Evolutionary conservation across 1,140 invertebrate species (phyloP).

Genomic region (Heliconius eleuchia): DNA sequence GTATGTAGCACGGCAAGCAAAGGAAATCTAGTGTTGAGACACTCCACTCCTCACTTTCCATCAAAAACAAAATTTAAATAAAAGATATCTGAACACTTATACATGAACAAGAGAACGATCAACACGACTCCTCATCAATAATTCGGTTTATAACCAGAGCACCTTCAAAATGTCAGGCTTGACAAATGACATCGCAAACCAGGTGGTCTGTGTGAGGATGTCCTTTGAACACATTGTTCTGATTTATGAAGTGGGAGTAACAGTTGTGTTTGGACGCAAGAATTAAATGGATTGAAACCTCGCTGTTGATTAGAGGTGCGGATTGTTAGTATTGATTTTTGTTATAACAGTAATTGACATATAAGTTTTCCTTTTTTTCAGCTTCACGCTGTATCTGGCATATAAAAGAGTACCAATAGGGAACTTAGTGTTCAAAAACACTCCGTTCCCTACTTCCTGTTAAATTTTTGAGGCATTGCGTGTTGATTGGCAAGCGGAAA

Average conservation of each 20-base stretch:
- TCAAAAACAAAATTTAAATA: too few species aligned
- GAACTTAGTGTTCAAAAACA: too few species aligned
- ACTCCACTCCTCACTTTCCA: too few species aligned
- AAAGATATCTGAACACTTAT: neutral
- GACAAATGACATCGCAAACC: conserved; percentile 42
- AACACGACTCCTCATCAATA: neutral
- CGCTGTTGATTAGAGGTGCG: neutral
- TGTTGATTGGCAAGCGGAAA: too few species aligned
- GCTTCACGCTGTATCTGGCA: too few species aligned
- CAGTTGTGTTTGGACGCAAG: conserved; percentile 16
- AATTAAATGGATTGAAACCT: conserved; percentile 17
- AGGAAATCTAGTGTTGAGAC: too few species aligned
- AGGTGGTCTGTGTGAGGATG: conserved; percentile 32
- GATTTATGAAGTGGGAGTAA: conserved; percentile 38
- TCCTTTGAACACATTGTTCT: conserved; percentile 37
- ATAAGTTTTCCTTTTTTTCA: neutral
- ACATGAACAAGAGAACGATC: neutral
- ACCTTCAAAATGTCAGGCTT: conserved; percentile 33
- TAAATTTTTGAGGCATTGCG: too few species aligned
- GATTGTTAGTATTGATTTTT: neutral
- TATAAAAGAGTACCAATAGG: too few species aligned
- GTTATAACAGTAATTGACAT: neutral
- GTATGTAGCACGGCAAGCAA: too few species aligned
- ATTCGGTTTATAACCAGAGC: conserved; percentile 17
- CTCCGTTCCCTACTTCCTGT: too few species aligned